Percentiles rank a stretch among this genome's conserved stretches.
Conservation (phyloP, 2,113 vertebrate species). For the Heterochromis multidens region DNA sequence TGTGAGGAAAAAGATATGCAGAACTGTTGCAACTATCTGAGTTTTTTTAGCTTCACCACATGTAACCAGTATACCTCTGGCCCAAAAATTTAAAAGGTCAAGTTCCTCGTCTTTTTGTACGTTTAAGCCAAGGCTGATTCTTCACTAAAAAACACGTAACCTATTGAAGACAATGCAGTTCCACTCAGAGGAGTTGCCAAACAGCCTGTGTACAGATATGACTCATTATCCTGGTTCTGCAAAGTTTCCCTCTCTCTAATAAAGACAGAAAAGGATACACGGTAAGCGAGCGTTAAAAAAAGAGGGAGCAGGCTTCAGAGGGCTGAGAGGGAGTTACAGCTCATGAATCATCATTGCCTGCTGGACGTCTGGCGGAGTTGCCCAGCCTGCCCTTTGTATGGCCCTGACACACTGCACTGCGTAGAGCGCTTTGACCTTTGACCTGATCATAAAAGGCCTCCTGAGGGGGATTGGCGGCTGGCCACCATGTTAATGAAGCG, state of each 20-base stretch:
- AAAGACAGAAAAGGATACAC: neutral
- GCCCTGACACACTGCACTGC: constrained; percentile 43
- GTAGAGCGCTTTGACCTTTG: constrained; percentile 28
- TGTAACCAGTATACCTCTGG: neutral
- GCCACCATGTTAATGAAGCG: constrained; percentile 47
- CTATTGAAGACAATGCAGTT: neutral
- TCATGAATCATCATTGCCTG: constrained; percentile 54
- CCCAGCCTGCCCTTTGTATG: constrained; percentile 30
- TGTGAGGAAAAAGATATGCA: neutral
- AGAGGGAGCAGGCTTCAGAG: neutral
- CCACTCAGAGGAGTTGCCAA: neutral
- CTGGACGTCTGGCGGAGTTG: constrained; percentile 13
- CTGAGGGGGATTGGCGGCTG: constrained; percentile 7
- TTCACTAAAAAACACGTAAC: neutral
- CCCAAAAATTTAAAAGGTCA: neutral
- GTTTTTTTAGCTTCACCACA: neutral
- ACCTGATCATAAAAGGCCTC: constrained; percentile 52
- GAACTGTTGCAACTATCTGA: neutral
- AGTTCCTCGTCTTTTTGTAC: neutral
- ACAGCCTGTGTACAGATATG: neutral
- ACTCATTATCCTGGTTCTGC: neutral
- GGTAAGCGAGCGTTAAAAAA: neutral
- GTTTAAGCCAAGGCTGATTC: neutral
- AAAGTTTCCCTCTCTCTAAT: neutral
- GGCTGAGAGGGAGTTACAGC: neutral